Evolutionary conservation across 2,797 vertebrate species (phyloP).

Genomic region (Hoplostethus atlanticus): DNA sequence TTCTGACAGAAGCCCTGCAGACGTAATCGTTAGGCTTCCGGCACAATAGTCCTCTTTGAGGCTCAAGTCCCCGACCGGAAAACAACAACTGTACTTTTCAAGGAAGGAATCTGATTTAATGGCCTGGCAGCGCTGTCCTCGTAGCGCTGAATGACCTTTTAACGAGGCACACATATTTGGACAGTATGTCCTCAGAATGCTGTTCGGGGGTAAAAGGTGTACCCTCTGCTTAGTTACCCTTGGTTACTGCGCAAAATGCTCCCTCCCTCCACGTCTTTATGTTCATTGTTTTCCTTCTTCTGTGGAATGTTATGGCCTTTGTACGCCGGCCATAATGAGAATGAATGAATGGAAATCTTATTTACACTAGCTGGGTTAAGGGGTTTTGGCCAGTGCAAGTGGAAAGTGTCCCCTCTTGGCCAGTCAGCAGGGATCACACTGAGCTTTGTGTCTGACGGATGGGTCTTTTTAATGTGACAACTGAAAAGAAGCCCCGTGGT

Average conservation of each 20-base stretch:
- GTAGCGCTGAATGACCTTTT: conserved; percentile 45
- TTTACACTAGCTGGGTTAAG: conserved; percentile 65
- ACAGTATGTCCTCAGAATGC: conserved; percentile 12
- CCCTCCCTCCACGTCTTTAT: conserved; percentile 42
- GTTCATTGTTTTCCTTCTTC: conserved; percentile 51
- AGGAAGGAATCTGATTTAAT: conserved; percentile 49
- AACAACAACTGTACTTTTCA: conserved; percentile 48
- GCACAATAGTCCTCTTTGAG: conserved; percentile 48
- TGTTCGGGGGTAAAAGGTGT: conserved; percentile 29
- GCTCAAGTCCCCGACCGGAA: conserved; percentile 25
- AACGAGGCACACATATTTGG: conserved; percentile 41
- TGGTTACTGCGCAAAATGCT: conserved; percentile 41
- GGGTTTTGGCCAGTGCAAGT: conserved; percentile 54
- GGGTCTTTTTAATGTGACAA: conserved; percentile 72
- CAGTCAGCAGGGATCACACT: conserved; percentile 49
- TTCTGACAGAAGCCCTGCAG: conserved; percentile 60
- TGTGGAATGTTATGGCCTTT: conserved; percentile 49
- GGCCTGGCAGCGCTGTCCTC: conserved; percentile 6
- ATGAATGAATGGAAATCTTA: conserved; percentile 63
- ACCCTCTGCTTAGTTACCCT: conserved; percentile 39
- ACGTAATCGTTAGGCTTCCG: conserved; percentile 53
- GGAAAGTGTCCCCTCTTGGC: conserved; percentile 63
- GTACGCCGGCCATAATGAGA: conserved; percentile 53
- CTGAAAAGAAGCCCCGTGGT: conserved; percentile 71
- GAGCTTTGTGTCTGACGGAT: conserved; percentile 66